These are phyloP conservation scores for Xestia c-nigrum DNA, from an alignment of 2,888 invertebrate species.

Conservation along the genomic window DNA sequence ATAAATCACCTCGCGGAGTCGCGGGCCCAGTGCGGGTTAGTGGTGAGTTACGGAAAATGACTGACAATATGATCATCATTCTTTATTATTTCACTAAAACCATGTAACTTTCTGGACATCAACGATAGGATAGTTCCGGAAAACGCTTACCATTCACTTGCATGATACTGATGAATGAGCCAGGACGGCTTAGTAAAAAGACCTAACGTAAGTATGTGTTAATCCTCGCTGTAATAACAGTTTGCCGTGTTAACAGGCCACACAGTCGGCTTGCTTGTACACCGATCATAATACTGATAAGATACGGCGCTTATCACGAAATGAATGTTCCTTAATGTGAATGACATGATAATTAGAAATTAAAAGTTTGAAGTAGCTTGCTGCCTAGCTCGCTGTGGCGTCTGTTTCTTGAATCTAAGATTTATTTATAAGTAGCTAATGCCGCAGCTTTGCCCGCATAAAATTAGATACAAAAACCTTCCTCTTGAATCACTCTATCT, in stretches of 20 bases:
- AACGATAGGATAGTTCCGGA: neutral
- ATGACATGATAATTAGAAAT: slow-evolving; percentile 31
- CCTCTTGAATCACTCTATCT: no score
- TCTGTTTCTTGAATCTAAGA: neutral
- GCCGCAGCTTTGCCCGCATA: no score
- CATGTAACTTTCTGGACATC: neutral
- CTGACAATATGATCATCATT: neutral
- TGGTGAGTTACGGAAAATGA: no score
- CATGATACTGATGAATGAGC: slow-evolving; percentile 23
- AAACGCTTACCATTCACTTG: neutral
- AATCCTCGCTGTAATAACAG: slow-evolving; percentile 50
- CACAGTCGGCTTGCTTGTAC: slow-evolving; percentile 51
- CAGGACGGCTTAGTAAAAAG: slow-evolving; percentile 20
- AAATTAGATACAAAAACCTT: no score
- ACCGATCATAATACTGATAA: slow-evolving; percentile 54
- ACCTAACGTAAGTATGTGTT: slow-evolving; percentile 2
- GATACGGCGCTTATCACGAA: slow-evolving; percentile 38
- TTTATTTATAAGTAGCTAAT: neutral
- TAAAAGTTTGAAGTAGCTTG: neutral
- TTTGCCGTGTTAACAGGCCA: slow-evolving; percentile 56
- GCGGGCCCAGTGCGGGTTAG: neutral
- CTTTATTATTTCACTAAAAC: neutral
- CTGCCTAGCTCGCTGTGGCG: neutral
- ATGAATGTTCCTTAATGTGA: slow-evolving; percentile 27
- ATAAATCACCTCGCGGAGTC: no score